Base-by-base conservation (phyloP, 2,797 vertebrate species). In the Tenualosa ilisha region DNA sequence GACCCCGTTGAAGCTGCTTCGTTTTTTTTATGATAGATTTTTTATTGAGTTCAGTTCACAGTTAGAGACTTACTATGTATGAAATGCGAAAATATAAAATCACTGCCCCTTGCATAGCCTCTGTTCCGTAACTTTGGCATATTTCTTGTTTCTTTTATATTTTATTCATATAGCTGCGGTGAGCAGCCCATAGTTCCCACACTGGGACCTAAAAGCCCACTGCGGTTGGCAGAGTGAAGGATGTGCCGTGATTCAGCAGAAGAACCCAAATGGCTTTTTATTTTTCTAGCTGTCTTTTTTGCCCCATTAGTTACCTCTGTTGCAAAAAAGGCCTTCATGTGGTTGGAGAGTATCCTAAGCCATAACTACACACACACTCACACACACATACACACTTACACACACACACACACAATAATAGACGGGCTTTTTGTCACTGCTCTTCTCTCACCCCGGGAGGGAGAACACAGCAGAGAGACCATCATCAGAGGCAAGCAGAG, bases 221-320 rank as follows among this genome's bases (percentile, higher is more conserved):
- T 68, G 63, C 12, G 12, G 63, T 37, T 24, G 26, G 24, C 63
- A 72, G 40, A 43, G 15, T 79, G 72, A 79, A 20, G 37, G 40
- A 46, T 43, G 72, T 22, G 72, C 40, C 37, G 7, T 46, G 17
- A 79, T 79, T 46, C 72, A 79, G 72, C 15, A 1, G 17, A 79
- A 46, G 22, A 40, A 79, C 0, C 12, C 72, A 46, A 79, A 79
- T 72, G 11, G 15, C 2, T 79, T 79, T 79, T 72, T 40, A 37
- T 72, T 40, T 31, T 17, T 17, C 31, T 5, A 72, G 68, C n/a
- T 40, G 68, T 26, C 68, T 37, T 72, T 72, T 68, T 75, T 75
- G 40, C 72, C 40, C 72, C 72, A 79, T 79, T 79, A 79, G 72
- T 79, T 20, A 79, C 72, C 40, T 79, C 17, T 46, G 40, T 46